Evolutionary conservation across 2,113 vertebrate species (phyloP), one percentile per base, ranked within the genome.

Genomic region (Antigone vipio): DNA sequence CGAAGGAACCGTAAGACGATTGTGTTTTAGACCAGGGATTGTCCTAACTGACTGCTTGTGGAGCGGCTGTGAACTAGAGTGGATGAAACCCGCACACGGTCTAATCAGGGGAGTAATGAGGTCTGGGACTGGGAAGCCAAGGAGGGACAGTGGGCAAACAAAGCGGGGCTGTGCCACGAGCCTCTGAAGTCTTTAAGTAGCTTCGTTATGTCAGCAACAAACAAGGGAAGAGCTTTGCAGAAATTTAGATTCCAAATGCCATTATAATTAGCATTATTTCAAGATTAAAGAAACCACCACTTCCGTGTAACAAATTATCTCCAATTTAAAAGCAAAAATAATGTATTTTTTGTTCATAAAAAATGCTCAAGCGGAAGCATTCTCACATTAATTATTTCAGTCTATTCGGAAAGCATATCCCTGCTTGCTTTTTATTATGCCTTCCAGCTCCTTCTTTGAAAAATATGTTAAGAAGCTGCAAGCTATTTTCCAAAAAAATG

Each of bases 331-430:
- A 98, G 96, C 96, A 98, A 98, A 98, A 98, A 98, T 97, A 98
- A 98, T 97, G 96, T 98, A 98, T 98, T 98, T 97, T 98, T 97
- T 97, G 95, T 97, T 97, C 97, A 97, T 98, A 98, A 98, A 92
- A 95, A 97, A 97, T 94, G 97, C 93, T 97, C 95, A 97, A 98
- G 98, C 93, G 96, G 97, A 98, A 98, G 97, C 97, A 97, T 98
- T 98, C 97, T 98, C 97, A 97, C 98, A 98, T 98, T 98, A 98
- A 98, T 98, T 98, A 98, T 98, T 98, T 98, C 97, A 97, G 94
- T 97, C 98, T 97, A 98, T 98, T 98, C 97, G 56, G 94, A 98
- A 97, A 98, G 95, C 97, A 94, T 98, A 98, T 98, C 97, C 98
- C 97, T 97, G 97, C 98, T 98, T 98, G 98, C 98, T 98, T 98